Conservation (phyloP, 2,113 vertebrate genomes). For the Seriola dumerili region DNA sequence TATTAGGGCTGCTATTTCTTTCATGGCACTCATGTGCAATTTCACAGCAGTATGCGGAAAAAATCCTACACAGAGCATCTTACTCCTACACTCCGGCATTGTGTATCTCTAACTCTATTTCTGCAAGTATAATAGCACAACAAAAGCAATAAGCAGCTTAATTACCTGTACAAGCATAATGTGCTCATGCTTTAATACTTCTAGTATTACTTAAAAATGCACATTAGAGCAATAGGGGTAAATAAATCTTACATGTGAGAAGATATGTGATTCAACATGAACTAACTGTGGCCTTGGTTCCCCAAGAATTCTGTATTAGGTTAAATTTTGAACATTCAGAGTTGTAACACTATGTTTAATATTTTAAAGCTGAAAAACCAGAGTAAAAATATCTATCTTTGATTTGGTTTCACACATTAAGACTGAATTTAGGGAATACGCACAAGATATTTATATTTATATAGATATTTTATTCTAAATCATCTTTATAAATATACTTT, state of each 20-base stretch:
- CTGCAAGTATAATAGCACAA: slow-evolving; percentile 34
- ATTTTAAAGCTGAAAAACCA: not conserved
- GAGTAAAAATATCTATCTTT: not conserved
- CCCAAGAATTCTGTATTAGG: not conserved
- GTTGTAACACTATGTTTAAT: not conserved
- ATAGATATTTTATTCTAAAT: not conserved
- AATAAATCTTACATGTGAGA: not conserved
- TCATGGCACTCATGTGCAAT: slow-evolving; percentile 34
- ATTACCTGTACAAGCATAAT: slow-evolving; percentile 33
- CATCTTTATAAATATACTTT: slow-evolving; percentile 15
- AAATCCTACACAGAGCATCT: slow-evolving; percentile 48
- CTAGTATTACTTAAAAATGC: not conserved
- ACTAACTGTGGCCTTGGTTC: slow-evolving; percentile 9
- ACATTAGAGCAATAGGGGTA: not conserved
- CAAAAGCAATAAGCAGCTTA: slow-evolving; percentile 50
- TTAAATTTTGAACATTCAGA: not conserved
- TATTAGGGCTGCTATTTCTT: slow-evolving; percentile 32
- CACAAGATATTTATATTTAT: not conserved
- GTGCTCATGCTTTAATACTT: slow-evolving; percentile 15
- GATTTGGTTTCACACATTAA: not conserved
- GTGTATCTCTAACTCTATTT: slow-evolving; percentile 40
- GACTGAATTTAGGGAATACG: not conserved
- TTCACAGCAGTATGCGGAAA: slow-evolving; percentile 26
- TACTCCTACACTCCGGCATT: slow-evolving; percentile 42
- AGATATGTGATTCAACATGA: slow-evolving; percentile 9